Evolutionary conservation across 2,113 vertebrate genomes (phyloP).

Genomic region (zebrafish (Danio rerio)): GRCz12tu NC_133182.1:59244001-59244500

Average conservation of each 20-base stretch:
- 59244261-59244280: not conserved
- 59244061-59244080: too few relatives aligned
- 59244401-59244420: not conserved
- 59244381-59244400: not conserved
- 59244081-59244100: too few relatives aligned
- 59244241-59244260: not conserved
- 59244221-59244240: not conserved
- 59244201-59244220: not conserved
- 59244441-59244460: constrained; percentile 53
- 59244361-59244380: not conserved
- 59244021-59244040: too few relatives aligned
- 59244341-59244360: not conserved
- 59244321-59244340: not conserved
- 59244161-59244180: not conserved
- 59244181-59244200: not conserved
- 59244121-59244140: too few relatives aligned
- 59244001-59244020: too few relatives aligned
- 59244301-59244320: not conserved
- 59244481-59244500: not conserved
- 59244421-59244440: constrained; percentile 54
- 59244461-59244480: not conserved
- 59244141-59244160: too few relatives aligned
- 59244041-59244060: too few relatives aligned
- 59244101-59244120: too few relatives aligned
- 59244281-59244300: not conserved